These are phyloP conservation scores for Drosophila elegans DNA, from an alignment of 1,140 invertebrate species.

Conservation along the genomic window DNA sequence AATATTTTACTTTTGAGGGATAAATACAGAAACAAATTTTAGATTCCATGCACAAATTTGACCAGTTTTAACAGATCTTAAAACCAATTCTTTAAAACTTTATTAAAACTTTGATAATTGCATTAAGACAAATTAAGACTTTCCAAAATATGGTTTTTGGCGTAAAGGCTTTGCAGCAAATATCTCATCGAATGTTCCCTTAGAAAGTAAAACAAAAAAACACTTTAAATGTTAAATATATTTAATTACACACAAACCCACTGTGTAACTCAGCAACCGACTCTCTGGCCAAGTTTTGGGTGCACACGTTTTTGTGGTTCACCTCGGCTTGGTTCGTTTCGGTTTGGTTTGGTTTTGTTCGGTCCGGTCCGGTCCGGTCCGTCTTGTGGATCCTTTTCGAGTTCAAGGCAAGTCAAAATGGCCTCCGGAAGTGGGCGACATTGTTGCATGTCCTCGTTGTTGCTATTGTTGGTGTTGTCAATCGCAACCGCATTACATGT, in stretches of 20 bases:
- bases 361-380: background rate
- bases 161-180: too few relatives aligned
- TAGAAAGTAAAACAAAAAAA: too few relatives aligned
- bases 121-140: too few relatives aligned
- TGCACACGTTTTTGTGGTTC: constrained; percentile 57
- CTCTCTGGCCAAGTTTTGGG: constrained; percentile 48
- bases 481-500: constrained; percentile 82
- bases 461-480: constrained; percentile 69
- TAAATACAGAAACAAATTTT: too few relatives aligned
- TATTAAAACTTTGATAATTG: too few relatives aligned
- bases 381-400: constrained; percentile 19
- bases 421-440: constrained; percentile 72
- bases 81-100: too few relatives aligned
- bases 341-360: constrained; percentile 10
- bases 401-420: constrained; percentile 54
- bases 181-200: too few relatives aligned
- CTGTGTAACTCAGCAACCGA: background rate
- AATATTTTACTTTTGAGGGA: too few relatives aligned
- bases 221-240: background rate
- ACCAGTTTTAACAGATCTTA: too few relatives aligned
- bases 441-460: constrained; percentile 62
- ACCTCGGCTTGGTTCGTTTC: constrained; percentile 21
- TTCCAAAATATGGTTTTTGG: too few relatives aligned
- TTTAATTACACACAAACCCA: background rate
- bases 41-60: too few relatives aligned